These are phyloP conservation scores for Dryas iulia DNA, from an alignment of 1,140 invertebrate genomes.

Conservation along the genomic window DNA sequence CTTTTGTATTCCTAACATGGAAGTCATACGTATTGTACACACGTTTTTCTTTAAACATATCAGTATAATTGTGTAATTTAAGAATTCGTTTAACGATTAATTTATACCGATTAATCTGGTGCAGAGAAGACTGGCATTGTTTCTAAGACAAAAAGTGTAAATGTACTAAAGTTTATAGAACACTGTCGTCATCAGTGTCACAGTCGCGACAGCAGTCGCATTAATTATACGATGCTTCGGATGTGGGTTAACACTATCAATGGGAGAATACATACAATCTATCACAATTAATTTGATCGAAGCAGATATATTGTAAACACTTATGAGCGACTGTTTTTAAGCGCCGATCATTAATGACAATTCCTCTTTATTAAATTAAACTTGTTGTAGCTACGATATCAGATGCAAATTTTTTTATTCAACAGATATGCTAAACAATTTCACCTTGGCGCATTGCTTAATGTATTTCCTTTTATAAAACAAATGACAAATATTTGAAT, in stretches of 20 bases:
- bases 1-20: not conserved
- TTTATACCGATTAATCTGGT: not conserved
- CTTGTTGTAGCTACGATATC: not conserved
- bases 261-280: not conserved
- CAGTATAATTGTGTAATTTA: too few relatives aligned
- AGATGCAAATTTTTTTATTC: constrained; percentile 23
- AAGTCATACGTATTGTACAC: too few relatives aligned
- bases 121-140: not conserved
- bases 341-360: not conserved
- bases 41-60: too few relatives aligned
- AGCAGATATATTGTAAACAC: too few relatives aligned
- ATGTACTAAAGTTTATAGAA: not conserved
- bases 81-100: not conserved
- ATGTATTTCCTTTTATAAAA: not conserved
- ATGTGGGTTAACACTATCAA: not conserved
- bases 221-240: not conserved
- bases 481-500: too few relatives aligned
- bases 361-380: not conserved
- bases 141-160: not conserved
- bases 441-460: constrained; percentile 22
- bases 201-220: not conserved
- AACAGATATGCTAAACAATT: constrained; percentile 27
- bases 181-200: not conserved
- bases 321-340: too few relatives aligned
- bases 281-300: not conserved